phyloP scores from a whole-genome alignment of 2,888 invertebrate species.

The Pardosa pseudoannulata region DNA sequence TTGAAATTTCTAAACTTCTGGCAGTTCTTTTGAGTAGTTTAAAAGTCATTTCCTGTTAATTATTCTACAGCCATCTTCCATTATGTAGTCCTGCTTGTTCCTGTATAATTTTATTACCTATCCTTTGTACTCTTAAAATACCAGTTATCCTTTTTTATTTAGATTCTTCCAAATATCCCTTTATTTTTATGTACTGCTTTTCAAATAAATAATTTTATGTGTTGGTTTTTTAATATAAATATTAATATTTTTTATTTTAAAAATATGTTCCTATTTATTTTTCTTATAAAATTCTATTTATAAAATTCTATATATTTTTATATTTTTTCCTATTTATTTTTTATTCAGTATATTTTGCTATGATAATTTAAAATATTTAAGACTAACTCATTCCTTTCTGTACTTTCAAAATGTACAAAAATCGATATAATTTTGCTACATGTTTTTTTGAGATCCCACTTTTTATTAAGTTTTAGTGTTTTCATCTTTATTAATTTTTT shows the following conservation, averaged over 20 bases:
- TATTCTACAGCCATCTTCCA: slow-evolving; percentile 51
- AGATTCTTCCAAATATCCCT: not conserved
- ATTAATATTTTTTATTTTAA: slow-evolving; percentile 1
- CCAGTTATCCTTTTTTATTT: slow-evolving; percentile 4
- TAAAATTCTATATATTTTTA: too few species aligned
- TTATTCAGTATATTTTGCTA: slow-evolving; percentile 45
- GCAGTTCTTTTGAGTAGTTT: slow-evolving; percentile 36
- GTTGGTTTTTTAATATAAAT: not conserved
- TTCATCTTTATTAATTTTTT: too few species aligned
- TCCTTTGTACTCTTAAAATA: not conserved
- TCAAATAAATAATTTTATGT: slow-evolving; percentile 1
- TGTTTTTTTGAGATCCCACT: too few species aligned
- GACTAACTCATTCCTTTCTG: slow-evolving; percentile 37
- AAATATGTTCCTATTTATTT: not conserved
- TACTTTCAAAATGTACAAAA: not conserved
- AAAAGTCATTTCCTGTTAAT: not conserved
- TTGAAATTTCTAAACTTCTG: slow-evolving; percentile 19
- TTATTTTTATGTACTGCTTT: slow-evolving; percentile 1
- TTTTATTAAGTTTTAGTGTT: too few species aligned
- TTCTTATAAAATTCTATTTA: too few species aligned
- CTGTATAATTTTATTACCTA: slow-evolving; percentile 14
- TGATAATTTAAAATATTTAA: slow-evolving; percentile 24
- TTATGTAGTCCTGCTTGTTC: slow-evolving; percentile 33
- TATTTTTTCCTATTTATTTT: slow-evolving; percentile 34
- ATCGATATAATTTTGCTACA: too few species aligned